phyloP scores from a whole-genome alignment of 2,797 vertebrate genomes.

The Chloroceryle amazona region DNA sequence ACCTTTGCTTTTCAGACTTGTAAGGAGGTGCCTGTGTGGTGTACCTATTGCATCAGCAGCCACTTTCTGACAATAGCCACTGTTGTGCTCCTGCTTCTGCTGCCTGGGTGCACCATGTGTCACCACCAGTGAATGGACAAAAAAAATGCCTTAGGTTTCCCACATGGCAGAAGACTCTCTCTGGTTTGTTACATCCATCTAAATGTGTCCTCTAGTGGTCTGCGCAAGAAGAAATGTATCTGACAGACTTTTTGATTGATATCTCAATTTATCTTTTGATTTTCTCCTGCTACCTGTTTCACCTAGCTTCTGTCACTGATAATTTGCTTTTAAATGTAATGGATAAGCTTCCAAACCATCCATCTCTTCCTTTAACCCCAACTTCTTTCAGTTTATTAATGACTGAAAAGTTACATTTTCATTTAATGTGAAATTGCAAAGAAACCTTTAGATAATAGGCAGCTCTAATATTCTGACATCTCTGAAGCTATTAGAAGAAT shows the following conservation, averaged over 20 bases:
- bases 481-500: slow-evolving; percentile 7
- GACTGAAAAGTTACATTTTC: slow-evolving; percentile 38
- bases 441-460: slow-evolving; percentile 36
- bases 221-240: not conserved
- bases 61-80: rapidly evolving
- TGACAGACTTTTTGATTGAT: slow-evolving; percentile 35
- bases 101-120: rapidly evolving
- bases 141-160: not conserved
- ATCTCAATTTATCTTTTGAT: slow-evolving; percentile 22
- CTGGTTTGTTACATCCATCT: not conserved
- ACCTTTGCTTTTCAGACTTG: not conserved
- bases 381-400: not conserved
- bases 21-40: not conserved
- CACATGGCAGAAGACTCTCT: not conserved
- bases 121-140: not conserved
- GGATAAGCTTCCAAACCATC: slow-evolving; percentile 21
- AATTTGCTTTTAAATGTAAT: slow-evolving; percentile 51
- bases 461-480: not conserved
- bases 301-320: not conserved
- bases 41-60: not conserved
- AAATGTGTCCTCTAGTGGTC: not conserved
- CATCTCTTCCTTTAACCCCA: slow-evolving; percentile 23
- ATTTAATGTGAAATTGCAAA: slow-evolving; percentile 53
- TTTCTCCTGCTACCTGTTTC: slow-evolving; percentile 16
- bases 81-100: not conserved